Conservation (phyloP, 2,113 vertebrate genomes). For the Phyllostomus hastatus region DNA sequence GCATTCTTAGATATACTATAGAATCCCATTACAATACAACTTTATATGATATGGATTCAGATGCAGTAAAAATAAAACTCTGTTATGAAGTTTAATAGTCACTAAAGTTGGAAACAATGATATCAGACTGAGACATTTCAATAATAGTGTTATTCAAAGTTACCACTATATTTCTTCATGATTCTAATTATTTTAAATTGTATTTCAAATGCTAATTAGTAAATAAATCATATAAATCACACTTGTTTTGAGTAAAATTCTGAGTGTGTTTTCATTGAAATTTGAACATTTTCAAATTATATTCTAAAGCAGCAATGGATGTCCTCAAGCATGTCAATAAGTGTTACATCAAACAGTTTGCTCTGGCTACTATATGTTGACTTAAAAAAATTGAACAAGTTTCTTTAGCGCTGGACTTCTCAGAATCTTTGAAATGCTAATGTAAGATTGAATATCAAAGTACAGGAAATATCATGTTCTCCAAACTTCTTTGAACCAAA, state of each 20-base stretch:
- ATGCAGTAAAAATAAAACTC: background rate
- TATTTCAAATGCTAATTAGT: background rate
- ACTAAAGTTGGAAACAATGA: background rate
- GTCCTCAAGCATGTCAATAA: background rate
- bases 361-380: background rate
- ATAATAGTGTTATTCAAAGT: background rate
- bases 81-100: background rate
- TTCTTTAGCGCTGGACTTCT: conserved; percentile 13
- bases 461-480: background rate
- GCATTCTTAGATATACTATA: background rate
- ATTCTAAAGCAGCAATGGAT: background rate
- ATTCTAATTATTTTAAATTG: background rate
- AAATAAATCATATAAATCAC: background rate
- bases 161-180: background rate
- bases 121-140: background rate
- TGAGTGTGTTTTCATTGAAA: background rate
- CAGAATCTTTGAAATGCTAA: conserved; percentile 35
- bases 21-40: background rate
- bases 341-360: background rate
- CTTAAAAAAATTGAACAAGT: conserved; percentile 3
- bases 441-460: background rate
- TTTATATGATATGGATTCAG: background rate
- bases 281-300: background rate
- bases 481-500: conserved; percentile 22
- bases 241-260: background rate